Percentiles rank a stretch among this genome's conserved stretches.
Conservation (phyloP, 2,888 invertebrate species). For the Mechanitis mazaeus region DNA sequence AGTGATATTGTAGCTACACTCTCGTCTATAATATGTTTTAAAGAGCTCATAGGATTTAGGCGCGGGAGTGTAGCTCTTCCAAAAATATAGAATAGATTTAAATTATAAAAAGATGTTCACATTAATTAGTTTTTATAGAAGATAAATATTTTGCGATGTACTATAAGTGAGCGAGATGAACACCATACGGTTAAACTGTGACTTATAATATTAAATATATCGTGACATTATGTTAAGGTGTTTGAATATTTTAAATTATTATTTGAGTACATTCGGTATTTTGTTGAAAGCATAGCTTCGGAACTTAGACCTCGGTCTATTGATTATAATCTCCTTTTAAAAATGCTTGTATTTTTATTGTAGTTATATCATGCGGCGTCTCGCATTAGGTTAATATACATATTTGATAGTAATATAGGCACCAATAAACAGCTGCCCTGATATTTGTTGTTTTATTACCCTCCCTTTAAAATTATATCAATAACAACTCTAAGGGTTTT, state of each 20-base stretch:
- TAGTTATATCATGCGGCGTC: constrained; percentile 26
- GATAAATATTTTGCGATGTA: constrained; percentile 17
- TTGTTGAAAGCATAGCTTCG: constrained; percentile 28
- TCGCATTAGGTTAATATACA: constrained; percentile 31
- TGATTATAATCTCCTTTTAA: constrained; percentile 35
- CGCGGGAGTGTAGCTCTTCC: constrained; percentile 9
- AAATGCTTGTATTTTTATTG: constrained; percentile 36
- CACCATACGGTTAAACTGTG: constrained; percentile 15
- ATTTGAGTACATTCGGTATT: constrained; percentile 16
- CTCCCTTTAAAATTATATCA: neutral
- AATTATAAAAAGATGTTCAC: constrained; percentile 14
- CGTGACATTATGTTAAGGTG: constrained; percentile 15
- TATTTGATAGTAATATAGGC: constrained; percentile 33
- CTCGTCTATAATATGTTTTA: neutral
- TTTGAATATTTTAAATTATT: constrained; percentile 16
- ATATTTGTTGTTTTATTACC: constrained; percentile 33
- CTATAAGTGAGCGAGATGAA: constrained; percentile 11
- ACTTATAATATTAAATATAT: constrained; percentile 16
- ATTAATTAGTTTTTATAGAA: constrained; percentile 17
- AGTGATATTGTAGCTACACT: no score
- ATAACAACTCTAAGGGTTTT: no score
- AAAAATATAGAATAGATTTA: constrained; percentile 14
- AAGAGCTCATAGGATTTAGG: neutral
- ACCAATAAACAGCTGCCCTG: constrained; percentile 41
- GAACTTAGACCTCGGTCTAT: constrained; percentile 31